These are phyloP conservation scores for Eucera pruinosa DNA, from an alignment of 2,888 invertebrate species.

Conservation along the genomic window DNA sequence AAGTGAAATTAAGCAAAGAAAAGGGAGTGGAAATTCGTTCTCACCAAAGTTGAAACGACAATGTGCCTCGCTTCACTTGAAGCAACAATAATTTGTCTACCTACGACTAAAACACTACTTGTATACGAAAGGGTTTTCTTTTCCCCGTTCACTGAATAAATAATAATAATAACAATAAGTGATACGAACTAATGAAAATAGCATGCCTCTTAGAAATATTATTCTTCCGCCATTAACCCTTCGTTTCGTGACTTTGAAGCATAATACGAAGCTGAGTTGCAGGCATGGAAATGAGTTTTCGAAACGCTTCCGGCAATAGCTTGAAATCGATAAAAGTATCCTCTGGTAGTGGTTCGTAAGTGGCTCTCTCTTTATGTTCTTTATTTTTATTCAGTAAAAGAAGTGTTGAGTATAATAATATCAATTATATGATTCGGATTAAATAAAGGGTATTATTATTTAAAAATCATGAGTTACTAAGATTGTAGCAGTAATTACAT, in stretches of 20 bases:
- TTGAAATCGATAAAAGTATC: background rate
- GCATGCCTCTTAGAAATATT: constrained; percentile 19
- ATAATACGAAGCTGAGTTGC: constrained; percentile 9
- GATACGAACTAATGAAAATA: constrained; percentile 27
- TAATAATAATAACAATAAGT: constrained; percentile 31
- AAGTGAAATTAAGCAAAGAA: constrained; percentile 17
- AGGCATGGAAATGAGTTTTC: constrained; percentile 6
- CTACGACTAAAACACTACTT: no score
- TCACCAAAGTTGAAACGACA: constrained; percentile 20
- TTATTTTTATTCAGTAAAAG: no score
- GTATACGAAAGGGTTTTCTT: no score
- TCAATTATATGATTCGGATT: no score
- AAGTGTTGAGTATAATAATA: no score
- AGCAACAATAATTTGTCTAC: no score
- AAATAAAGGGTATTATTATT: no score
- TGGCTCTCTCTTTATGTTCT: no score
- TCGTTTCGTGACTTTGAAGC: constrained; percentile 31
- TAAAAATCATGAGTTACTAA: no score
- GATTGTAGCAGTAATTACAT: no score
- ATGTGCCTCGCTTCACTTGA: background rate
- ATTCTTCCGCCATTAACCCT: constrained; percentile 13
- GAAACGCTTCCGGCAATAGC: constrained; percentile 8
- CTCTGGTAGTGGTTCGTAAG: background rate
- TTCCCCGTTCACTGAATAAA: no score
- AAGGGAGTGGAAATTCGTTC: constrained; percentile 7